Conservation (phyloP, 2,888 invertebrate genomes). For the Trachelus troglodyta region DNA sequence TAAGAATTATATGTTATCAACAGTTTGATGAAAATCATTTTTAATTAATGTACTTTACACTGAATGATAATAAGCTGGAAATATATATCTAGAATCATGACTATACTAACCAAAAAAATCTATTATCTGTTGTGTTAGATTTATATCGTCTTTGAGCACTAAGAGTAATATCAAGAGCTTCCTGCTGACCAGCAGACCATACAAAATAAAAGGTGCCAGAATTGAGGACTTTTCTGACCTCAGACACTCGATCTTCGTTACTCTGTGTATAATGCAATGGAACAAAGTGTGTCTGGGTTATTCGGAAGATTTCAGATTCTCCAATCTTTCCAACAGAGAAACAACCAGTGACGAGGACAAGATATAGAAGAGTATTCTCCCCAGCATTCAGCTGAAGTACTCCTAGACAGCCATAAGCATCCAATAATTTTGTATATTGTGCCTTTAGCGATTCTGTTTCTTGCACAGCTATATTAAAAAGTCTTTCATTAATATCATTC, state of each 20-base stretch:
- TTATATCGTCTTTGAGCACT: slow-evolving; percentile 91
- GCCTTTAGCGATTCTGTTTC: slow-evolving; percentile 92
- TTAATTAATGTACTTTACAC: neutral
- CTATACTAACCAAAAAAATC: slow-evolving; percentile 89
- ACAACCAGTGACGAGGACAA: slow-evolving; percentile 95
- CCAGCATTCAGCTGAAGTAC: slow-evolving; percentile 90
- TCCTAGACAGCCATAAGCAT: slow-evolving; percentile 96
- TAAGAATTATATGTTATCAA: neutral
- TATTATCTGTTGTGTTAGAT: slow-evolving; percentile 86
- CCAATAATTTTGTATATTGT: slow-evolving; percentile 89
- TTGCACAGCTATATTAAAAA: slow-evolving; percentile 72
- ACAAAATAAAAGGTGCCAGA: slow-evolving; percentile 99
- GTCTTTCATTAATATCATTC: neutral
- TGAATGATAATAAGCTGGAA: neutral
- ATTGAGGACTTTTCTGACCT: slow-evolving; percentile 88
- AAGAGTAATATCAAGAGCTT: slow-evolving; percentile 88
- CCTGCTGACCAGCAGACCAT: slow-evolving; percentile 72
- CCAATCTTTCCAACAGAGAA: slow-evolving; percentile 96
- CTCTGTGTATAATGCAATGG: slow-evolving; percentile 81
- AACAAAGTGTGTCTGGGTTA: slow-evolving; percentile 92
- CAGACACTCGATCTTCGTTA: slow-evolving; percentile 72
- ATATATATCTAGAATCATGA: neutral
- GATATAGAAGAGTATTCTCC: slow-evolving; percentile 85
- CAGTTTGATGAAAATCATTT: neutral
- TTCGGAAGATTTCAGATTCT: slow-evolving; percentile 94